Evolutionary conservation across 2,888 invertebrate genomes (phyloP), one percentile per base, ranked within the genome.

Genomic region (Acrocyrtus sp.): DNA sequence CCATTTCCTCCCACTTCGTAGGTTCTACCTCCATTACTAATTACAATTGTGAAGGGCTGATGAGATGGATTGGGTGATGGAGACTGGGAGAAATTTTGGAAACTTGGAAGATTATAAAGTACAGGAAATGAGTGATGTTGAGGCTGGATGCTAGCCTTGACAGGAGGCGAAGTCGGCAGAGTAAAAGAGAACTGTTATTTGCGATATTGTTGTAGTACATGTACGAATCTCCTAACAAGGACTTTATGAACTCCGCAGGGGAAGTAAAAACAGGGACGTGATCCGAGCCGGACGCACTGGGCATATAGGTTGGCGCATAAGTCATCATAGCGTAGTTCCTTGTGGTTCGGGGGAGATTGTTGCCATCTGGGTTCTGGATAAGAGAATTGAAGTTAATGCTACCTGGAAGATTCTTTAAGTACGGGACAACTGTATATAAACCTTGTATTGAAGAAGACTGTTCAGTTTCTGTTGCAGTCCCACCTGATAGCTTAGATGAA

Each of bases 171-270:
- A 1, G 19, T 21, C 21, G 27, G 10, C 17, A 29, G 21, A 19
- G 19, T 3, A 17, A 17, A 34, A 8, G 26, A 19, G 22, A 15
- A 27, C 19, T 17, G 47, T 29, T 39, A 24, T 60, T 51, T 50
- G 43, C 34, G 54, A 56, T 65, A 56, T 54, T 54, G 60, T 54
- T 60, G 51, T 43, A 60, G 61, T 34, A 68, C 61, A 61, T 61
- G 68, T 68, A 68, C 27, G 68, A 61, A 60, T 68, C 68, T 53
- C 68, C 68, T 61, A 68, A 68, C 61, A 68, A 68, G 26, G 68
- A 68, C 21, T 68, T 68, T 60, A 68, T 61, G 29, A 68, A 54
- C 1, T 51, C 68, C 47, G 68, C 68, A 68, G 68, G 68, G 60
- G 68, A 68, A 22, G 67, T 51, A 54, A 68, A 68, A 17, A 61